Conservation (phyloP, 2,888 invertebrate genomes). For the Sceliomorpha sp. region DNA sequence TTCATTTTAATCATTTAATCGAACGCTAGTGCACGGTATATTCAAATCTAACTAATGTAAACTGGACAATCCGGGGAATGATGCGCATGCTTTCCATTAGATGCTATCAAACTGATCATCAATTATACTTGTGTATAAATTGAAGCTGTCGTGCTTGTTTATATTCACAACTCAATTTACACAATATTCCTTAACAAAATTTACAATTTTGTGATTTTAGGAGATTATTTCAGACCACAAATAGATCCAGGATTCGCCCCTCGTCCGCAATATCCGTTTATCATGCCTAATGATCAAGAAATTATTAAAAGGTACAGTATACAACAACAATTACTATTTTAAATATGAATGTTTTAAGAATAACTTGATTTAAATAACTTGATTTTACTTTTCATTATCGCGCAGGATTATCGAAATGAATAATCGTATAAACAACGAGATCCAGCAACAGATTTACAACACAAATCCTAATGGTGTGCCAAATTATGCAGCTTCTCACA, state of each 20-base stretch:
- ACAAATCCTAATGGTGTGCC: slow-evolving; percentile 46
- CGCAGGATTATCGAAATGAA: slow-evolving; percentile 49
- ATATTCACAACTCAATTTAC: too few relatives aligned
- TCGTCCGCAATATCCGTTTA: slow-evolving; percentile 22
- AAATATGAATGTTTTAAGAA: slow-evolving; percentile 4
- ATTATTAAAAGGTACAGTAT: slow-evolving; percentile 49
- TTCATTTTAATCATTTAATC: slow-evolving; percentile 18
- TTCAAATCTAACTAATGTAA: slow-evolving; percentile 11
- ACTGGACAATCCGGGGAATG: background rate
- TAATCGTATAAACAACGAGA: slow-evolving; percentile 50
- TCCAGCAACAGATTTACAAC: slow-evolving; percentile 53
- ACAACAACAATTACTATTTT: slow-evolving; percentile 1
- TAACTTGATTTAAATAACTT: too few relatives aligned
- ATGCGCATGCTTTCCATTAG: slow-evolving; percentile 23
- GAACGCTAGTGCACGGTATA: slow-evolving; percentile 12
- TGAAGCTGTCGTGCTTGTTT: background rate
- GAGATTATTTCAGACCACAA: slow-evolving; percentile 2
- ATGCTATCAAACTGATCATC: background rate
- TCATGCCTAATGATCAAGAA: slow-evolving; percentile 17
- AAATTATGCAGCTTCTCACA: slow-evolving; percentile 44
- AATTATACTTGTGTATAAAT: background rate
- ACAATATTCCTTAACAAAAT: slow-evolving; percentile 14
- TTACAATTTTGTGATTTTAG: background rate
- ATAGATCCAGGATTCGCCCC: slow-evolving; percentile 38
- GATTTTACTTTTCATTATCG: slow-evolving; percentile 34